phyloP scores from a whole-genome alignment of 2,888 invertebrate genomes.

The Hypsopygia costalis region DNA sequence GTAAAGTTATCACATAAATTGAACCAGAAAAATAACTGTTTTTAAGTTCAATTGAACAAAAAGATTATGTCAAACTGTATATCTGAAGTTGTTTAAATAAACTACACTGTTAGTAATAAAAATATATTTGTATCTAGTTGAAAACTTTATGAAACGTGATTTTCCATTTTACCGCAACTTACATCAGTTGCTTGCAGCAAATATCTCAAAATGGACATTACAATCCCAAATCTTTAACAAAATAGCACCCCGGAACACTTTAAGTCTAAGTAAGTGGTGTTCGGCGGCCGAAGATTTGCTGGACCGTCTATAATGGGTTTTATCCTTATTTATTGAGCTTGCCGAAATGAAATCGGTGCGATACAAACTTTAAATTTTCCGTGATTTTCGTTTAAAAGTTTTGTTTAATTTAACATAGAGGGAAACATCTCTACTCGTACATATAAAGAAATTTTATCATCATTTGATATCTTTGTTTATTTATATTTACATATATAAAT shows the following conservation, averaged over 20 bases:
- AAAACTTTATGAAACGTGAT: too few relatives aligned
- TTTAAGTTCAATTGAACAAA: too few relatives aligned
- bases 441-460: too few relatives aligned
- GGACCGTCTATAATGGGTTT: constrained; percentile 78
- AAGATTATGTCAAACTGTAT: too few relatives aligned
- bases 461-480: too few relatives aligned
- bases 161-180: neutral
- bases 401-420: neutral
- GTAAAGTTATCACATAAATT: too few relatives aligned
- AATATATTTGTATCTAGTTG: too few relatives aligned
- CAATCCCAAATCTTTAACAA: constrained; percentile 75
- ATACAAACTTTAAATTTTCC: constrained; percentile 57
- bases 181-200: constrained; percentile 27
- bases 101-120: too few relatives aligned
- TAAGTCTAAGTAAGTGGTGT: constrained; percentile 81
- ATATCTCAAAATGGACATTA: constrained; percentile 62
- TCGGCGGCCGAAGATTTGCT: constrained; percentile 78
- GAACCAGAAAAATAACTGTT: too few relatives aligned
- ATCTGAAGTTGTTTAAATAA: too few relatives aligned
- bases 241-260: constrained; percentile 71
- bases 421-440: neutral
- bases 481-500: too few relatives aligned
- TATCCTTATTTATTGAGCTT: constrained; percentile 78
- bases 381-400: constrained; percentile 20
- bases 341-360: constrained; percentile 50